A percentile compares a stretch with the other conserved stretches of the same genome.
Evolutionary conservation across 2,797 vertebrate genomes (phyloP).

Genomic region (Tarsius wallacei): DNA sequence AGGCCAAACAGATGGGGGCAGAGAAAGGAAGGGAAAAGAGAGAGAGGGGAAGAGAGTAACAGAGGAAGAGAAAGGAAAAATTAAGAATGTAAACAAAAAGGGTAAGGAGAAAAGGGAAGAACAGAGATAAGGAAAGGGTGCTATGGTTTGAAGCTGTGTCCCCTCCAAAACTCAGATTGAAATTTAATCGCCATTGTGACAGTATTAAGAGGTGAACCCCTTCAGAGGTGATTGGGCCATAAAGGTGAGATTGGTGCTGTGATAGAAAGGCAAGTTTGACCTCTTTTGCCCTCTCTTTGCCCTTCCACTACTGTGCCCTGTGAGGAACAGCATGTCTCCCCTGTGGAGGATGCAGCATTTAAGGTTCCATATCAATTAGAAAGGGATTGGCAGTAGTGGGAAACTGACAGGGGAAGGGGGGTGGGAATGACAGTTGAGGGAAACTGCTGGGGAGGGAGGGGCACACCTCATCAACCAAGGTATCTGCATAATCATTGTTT

Average conservation of each 20-base stretch:
- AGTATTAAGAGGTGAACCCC: background rate
- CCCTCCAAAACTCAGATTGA: background rate
- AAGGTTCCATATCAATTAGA: background rate
- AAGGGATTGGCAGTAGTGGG: no score
- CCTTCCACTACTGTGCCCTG: background rate
- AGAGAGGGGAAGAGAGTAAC: background rate
- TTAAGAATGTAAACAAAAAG: background rate
- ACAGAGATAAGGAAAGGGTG: background rate
- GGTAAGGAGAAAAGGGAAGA: background rate
- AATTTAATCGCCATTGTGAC: background rate
- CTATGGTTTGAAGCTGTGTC: background rate
- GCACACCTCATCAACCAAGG: no score
- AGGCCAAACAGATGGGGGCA: background rate
- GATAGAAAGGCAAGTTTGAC: background rate
- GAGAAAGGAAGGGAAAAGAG: background rate
- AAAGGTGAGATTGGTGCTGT: background rate
- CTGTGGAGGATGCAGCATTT: background rate
- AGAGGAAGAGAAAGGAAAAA: background rate
- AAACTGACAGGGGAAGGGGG: no score
- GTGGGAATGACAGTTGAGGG: no score
- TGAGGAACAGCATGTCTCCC: background rate
- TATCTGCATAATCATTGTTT: no score
- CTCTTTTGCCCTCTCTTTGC: background rate
- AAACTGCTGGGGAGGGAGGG: no score
- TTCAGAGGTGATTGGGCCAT: background rate